A percentile compares a stretch with the other conserved stretches of the same genome.
Evolutionary conservation across 2,888 invertebrate genomes (phyloP).

Genomic region (Cheilosia impressa): DNA sequence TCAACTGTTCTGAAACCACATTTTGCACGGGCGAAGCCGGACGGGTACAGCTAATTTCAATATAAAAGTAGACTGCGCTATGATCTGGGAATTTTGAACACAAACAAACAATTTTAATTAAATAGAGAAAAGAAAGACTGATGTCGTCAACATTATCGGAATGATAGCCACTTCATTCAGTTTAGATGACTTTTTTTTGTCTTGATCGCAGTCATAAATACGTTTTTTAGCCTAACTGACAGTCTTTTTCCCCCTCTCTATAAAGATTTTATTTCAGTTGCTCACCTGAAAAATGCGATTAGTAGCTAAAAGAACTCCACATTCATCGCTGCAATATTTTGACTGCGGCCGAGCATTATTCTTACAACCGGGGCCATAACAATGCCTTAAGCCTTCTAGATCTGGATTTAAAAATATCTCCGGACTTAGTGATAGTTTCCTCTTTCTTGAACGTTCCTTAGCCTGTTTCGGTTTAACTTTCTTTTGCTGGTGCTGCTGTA

Average conservation of each 20-base stretch:
- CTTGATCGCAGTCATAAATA: no score
- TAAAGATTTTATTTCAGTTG: background rate
- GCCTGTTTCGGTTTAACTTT: slow-evolving; percentile 79
- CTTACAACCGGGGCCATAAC: slow-evolving; percentile 95
- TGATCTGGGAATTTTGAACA: no score
- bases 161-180: no score
- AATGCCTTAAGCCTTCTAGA: slow-evolving; percentile 90
- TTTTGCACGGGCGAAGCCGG: no score
- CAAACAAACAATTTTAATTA: no score
- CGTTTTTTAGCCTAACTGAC: no score
- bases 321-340: slow-evolving; percentile 97
- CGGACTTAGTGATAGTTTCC: slow-evolving; percentile 80
- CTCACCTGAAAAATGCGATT: slow-evolving; percentile 89
- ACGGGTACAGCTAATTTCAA: no score
- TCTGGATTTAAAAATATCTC: slow-evolving; percentile 83
- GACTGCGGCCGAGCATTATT: slow-evolving; percentile 91
- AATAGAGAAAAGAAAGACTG: no score
- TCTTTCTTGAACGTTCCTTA: slow-evolving; percentile 79
- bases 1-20: no score
- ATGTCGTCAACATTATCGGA: no score
- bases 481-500: slow-evolving; percentile 79
- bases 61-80: no score
- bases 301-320: slow-evolving; percentile 94
- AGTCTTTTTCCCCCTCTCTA: background rate
- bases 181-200: no score